Base-by-base conservation (phyloP, 2,888 invertebrate species). In the Agrochola macilenta region DNA sequence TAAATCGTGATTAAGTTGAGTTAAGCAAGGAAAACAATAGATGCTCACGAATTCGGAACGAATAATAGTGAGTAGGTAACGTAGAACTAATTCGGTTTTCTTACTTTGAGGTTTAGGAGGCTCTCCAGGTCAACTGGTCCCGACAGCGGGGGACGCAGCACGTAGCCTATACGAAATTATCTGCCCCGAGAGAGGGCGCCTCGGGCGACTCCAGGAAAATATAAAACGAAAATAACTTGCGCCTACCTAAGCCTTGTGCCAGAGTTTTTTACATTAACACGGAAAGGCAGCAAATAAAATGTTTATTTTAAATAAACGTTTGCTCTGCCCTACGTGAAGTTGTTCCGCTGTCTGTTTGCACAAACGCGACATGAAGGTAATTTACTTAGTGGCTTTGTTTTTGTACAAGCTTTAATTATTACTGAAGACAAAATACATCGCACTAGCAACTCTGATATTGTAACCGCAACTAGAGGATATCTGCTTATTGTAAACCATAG, bases 161-260 rank as follows among this genome's bases (percentile, higher is more conserved):
- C 95, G 95, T 94, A 94, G 91, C 89, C 89, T 91, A 90, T 91
- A 94, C 94, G 92, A 94, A 95, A 95, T 95, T 94, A 95, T 95
- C 93, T 93, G 91, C 88, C 94, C 93, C 93, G 87, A 89, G 94
- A 93, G 94, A 93, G 92, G 88, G 89, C 91, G 92, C 93, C 92
- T 87, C 91, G 86, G 90, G 92, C 91, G 91, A 89, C 92, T 92
- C 90, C 85, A 92, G 92, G 92, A 93, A 95, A 95, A 95, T 93
- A 94, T 94, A 95, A 95, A 95, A 95, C 91, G 93, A 94, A 94
- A 95, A 95, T 94, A 95, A 94, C 91, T 94, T 93, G 93, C 93
- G 92, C 92, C 91, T 91, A 90, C 93, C 93, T 93, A 92, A 94
- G 92, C 93, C 92, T 90, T 87, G 90, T 88, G 90, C 90, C 90